Base-by-base conservation (phyloP, 1,140 invertebrate species). In the Philotrypesis tridentata region DNA sequence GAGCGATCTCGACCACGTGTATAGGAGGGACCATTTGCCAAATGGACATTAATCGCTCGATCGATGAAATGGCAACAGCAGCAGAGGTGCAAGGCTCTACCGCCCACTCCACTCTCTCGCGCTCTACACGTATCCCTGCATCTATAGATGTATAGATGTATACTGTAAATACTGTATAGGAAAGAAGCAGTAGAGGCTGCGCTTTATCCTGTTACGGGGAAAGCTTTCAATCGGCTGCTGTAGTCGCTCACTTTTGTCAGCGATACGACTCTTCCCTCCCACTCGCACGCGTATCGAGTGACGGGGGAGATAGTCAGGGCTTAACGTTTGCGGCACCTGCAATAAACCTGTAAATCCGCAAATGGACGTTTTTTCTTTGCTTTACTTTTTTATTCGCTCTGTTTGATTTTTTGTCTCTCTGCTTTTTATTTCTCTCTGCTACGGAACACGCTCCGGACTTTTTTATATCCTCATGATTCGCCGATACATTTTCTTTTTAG, bases 271-370 rank as follows among this genome's bases (percentile, higher is more conserved):
- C 6, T 55, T 61, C 60, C 23, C 60, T 61, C 60, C 23, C 60
- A 12, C 25, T 65, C 48, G 21, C 48, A 55, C 43, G 70, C n/a
- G 78, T 73, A 61, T 73, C 70, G 70, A 65, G 70, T 65, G 71
- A 65, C 60, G 79, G 63, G 33, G 55, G 55, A 48, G 48, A 55
- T 68, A 21, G 48, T 55, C 48, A 55, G 37, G 79, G 72, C 79
- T 75, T 70, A 75, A 70, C 72, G 48, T 25, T 40, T 14, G 61
- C 79, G 17, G 60, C 80, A 81, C 80, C 80, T 81, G 73, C 80
- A 81, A 75, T 81, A 70, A 81, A 81, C 73, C 80, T 81, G 80
- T 76, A 76, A 81, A 81, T 81, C 73, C 72, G 73, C 73, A 81
- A 81, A 81, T 76, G 72, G 73, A 81, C 80, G 72, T 72, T 43